Base-by-base conservation (phyloP, 2,888 invertebrate genomes). In the Drepanosiphum platanoidis region DNA sequence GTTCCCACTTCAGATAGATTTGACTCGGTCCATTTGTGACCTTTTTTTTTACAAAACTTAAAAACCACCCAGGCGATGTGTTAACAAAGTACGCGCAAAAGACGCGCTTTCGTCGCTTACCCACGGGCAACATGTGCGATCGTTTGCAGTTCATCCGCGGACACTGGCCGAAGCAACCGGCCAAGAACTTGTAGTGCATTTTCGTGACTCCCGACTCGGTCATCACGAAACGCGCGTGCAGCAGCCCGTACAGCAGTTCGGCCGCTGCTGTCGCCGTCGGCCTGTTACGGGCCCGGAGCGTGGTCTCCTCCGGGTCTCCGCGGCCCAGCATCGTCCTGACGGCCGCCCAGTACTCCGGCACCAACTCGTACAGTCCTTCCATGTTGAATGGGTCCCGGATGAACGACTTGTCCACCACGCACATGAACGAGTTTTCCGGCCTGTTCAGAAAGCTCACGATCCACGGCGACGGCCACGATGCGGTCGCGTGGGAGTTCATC, bases 181-280 rank as follows among this genome's bases (percentile, higher is more conserved):
- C 72, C 30, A 11, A 0, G 42, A 61, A 72, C 39, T 82, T 82
- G 0, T 58, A 39, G 9, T 72, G 34, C 32, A 82, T 82, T 39
- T 61, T 71, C 4, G 32, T 15, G 61, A 82, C 8, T 3, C 81
- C 81, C 32, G 9, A 11, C 0, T 52, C 58, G 1, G 81, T 72
- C 81, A 82, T 72, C 27, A 82, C 46, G 61, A 39, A 82, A n/a
- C 81, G 58, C 15, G 81, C 81, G 15, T 82, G 81, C 8, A 72
- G 42, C 42, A 82, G 39, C 30, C 81, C 81, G 42, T 82, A 82
- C 5, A 82, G 15, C n/a, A 82, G 0, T 11, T 72, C 72, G 3
- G 72, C 39, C 30, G 3, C 61, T 9, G n/a, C 0, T 27, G 61
- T n/a, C n/a, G n/a, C n/a, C n/a, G n/a, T n/a, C n/a, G n/a, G n/a